Percentiles rank a stretch among this genome's conserved stretches.
Evolutionary conservation across 2,797 vertebrate genomes (phyloP).

Genomic region (Fringilla coelebs): DNA sequence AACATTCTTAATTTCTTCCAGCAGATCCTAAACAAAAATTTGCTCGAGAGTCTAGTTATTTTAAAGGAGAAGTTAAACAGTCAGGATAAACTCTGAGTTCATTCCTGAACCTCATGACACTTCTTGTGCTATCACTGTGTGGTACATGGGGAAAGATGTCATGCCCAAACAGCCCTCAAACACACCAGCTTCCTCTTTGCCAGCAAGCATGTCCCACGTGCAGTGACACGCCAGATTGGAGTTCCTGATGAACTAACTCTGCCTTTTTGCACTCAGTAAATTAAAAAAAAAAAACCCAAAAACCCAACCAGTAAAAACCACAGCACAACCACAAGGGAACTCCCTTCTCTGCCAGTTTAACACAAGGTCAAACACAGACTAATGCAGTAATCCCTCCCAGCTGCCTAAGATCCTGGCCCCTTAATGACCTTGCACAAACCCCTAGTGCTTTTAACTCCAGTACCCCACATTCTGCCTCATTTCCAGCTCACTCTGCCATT

Average conservation of each 20-base stretch:
- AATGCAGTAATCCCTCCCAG: neutral
- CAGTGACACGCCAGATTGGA: neutral
- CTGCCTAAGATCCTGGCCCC: neutral
- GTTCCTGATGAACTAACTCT: neutral
- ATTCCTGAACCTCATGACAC: neutral
- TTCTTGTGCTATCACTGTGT: neutral
- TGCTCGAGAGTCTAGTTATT: neutral
- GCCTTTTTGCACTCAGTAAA: neutral
- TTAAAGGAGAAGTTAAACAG: neutral
- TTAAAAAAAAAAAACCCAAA: fast-evolving
- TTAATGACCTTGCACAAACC: neutral
- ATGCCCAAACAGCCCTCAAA: neutral
- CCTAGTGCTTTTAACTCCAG: neutral
- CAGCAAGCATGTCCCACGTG: neutral
- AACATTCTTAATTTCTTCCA: neutral
- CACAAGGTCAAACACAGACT: neutral
- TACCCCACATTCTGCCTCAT: neutral
- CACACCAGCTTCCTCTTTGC: neutral
- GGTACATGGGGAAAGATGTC: neutral
- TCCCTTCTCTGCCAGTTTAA: slow-evolving; percentile 13
- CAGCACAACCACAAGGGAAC: slow-evolving; percentile 17
- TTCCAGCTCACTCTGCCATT: neutral
- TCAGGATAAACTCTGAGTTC: neutral
- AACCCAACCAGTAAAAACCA: neutral
- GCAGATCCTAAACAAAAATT: neutral